Evolutionary conservation across 1,140 invertebrate species (phyloP).

Genomic region (Polypedilum pembai): DNA sequence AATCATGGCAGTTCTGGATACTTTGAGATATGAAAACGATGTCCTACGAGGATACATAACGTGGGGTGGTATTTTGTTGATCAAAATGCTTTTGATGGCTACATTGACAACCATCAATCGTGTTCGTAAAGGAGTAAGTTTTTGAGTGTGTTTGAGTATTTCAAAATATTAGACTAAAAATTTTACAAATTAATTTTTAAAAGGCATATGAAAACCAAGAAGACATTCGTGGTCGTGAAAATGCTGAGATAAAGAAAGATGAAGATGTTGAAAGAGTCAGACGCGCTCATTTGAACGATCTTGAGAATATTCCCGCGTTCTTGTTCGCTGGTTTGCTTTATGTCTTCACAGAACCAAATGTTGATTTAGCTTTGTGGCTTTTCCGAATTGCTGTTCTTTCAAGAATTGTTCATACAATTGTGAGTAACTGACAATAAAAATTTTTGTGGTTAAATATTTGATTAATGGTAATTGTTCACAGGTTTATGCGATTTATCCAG

Average conservation of each 20-base stretch:
- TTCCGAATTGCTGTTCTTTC: slow-evolving; percentile 53
- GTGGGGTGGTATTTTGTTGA: slow-evolving; percentile 50
- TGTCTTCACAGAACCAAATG: slow-evolving; percentile 50
- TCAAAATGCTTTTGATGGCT: slow-evolving; percentile 55
- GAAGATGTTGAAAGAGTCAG: slow-evolving; percentile 15
- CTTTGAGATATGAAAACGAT: slow-evolving; percentile 40
- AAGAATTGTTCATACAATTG: slow-evolving; percentile 53
- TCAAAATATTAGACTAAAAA: slow-evolving; percentile 9
- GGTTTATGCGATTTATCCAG: slow-evolving; percentile 48
- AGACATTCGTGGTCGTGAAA: slow-evolving; percentile 14
- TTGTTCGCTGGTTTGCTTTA: slow-evolving; percentile 53
- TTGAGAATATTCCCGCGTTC: slow-evolving; percentile 62
- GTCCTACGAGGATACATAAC: slow-evolving; percentile 50
- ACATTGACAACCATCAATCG: slow-evolving; percentile 48
- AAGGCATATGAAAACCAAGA: not conserved
- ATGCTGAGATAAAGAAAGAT: slow-evolving; percentile 10
- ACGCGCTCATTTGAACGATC: slow-evolving; percentile 58
- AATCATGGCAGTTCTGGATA: slow-evolving; percentile 26
- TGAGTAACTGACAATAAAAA: slow-evolving; percentile 30
- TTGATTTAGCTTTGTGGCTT: slow-evolving; percentile 48
- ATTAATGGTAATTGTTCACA: not conserved
- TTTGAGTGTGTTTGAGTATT: too few species aligned
- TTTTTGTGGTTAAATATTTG: not conserved
- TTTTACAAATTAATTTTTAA: too few species aligned
- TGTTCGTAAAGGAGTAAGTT: slow-evolving; percentile 51